Percentiles rank a stretch among this genome's conserved stretches.
Conservation (phyloP, 2,888 invertebrate genomes). For the Apodemia hepburni region DNA sequence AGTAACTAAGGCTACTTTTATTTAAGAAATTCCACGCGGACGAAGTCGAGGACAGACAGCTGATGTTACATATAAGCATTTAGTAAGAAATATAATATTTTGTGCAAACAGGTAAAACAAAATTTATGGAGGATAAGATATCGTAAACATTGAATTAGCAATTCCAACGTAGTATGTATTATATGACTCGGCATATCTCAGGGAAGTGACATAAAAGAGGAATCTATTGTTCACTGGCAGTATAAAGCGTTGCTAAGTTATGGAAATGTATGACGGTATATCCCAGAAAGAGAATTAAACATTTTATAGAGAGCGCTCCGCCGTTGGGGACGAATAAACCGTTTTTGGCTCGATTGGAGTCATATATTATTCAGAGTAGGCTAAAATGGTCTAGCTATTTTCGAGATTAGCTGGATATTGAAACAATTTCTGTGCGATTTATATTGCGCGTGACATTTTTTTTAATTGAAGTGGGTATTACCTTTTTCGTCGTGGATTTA, state of each 20-base stretch:
- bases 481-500: too few species aligned
- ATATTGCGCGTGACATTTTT: background rate
- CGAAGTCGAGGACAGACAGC: too few species aligned
- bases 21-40: too few species aligned
- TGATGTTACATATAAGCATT: background rate
- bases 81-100: background rate
- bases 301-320: conserved; percentile 28
- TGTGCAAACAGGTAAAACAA: background rate
- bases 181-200: background rate
- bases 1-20: too few species aligned
- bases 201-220: conserved; percentile 5
- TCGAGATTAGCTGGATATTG: conserved; percentile 9
- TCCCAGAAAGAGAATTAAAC: conserved; percentile 29
- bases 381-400: conserved; percentile 15
- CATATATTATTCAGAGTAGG: conserved; percentile 48
- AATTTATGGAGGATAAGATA: background rate
- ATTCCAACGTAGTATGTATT: background rate
- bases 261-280: conserved; percentile 12
- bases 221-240: conserved; percentile 2
- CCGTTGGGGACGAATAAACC: conserved; percentile 34
- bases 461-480: too few species aligned
- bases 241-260: conserved; percentile 12
- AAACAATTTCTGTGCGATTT: background rate
- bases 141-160: background rate
- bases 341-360: conserved; percentile 48